Percentiles rank a stretch among this genome's conserved stretches.
Conservation (phyloP, 2,113 vertebrate species). For the Sinocyclocheilus maitianheensis region DNA sequence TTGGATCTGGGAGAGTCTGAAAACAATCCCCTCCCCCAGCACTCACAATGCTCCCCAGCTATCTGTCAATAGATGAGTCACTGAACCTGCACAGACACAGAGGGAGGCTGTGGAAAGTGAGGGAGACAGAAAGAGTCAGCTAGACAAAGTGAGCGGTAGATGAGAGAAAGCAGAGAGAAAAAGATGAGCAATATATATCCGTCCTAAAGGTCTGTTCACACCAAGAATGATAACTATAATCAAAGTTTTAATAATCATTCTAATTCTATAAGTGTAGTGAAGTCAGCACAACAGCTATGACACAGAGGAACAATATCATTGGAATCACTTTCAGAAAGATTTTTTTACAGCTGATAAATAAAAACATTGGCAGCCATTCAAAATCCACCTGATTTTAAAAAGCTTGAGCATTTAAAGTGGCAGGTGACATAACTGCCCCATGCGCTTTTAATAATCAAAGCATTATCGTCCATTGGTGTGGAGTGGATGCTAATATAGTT, state of each 20-base stretch:
- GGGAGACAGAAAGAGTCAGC: slow-evolving; percentile 37
- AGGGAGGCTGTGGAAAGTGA: slow-evolving; percentile 61
- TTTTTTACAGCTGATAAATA: no score
- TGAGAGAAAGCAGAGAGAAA: slow-evolving; percentile 40
- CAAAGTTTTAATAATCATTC: not conserved
- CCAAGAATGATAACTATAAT: not conserved
- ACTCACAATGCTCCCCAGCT: slow-evolving; percentile 36
- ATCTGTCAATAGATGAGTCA: slow-evolving; percentile 57
- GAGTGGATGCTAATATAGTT: not conserved
- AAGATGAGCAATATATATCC: slow-evolving; percentile 30
- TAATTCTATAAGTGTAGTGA: not conserved
- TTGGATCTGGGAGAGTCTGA: slow-evolving; percentile 17
- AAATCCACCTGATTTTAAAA: not conserved
- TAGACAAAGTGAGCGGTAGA: not conserved
- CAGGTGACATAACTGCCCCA: not conserved
- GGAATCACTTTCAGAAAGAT: no score
- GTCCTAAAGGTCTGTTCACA: not conserved
- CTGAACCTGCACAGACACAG: slow-evolving; percentile 56
- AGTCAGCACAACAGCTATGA: not conserved
- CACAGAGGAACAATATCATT: not conserved
- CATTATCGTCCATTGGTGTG: no score
- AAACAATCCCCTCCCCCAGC: slow-evolving; percentile 43
- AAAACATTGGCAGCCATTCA: not conserved
- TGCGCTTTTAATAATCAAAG: no score
- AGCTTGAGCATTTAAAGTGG: not conserved